Evolutionary conservation across 2,797 vertebrate genomes (phyloP).

Genomic region (Pachyuromys duprasi): DNA sequence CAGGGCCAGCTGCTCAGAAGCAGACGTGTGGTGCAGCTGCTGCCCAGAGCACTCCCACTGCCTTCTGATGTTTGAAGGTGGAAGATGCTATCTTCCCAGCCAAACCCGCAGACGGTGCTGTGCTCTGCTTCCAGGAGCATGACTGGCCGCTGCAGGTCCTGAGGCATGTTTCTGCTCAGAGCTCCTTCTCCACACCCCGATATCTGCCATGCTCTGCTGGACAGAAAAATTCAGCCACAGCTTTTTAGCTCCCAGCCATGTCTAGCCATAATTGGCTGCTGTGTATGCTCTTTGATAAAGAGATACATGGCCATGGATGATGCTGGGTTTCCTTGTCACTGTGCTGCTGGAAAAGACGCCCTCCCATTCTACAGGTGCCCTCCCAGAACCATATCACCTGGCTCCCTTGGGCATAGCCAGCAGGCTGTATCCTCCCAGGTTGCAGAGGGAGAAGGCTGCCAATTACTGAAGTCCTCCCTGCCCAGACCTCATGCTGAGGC

Average conservation of each 20-base stretch:
- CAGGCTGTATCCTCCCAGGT: background rate
- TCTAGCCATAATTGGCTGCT: background rate
- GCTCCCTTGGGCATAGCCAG: accelerated
- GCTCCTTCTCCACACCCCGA: background rate
- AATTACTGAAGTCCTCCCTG: background rate
- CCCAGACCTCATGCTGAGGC: background rate
- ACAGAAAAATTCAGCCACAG: background rate
- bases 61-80: background rate
- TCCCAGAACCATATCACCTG: accelerated
- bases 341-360: background rate
- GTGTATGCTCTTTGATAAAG: background rate
- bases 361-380: accelerated
- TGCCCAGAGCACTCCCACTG: background rate
- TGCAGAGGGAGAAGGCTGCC: accelerated
- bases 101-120: accelerated
- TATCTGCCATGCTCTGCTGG: background rate
- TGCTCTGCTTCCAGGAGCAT: background rate
- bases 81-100: too few species aligned
- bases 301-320: background rate
- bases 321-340: background rate
- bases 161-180: too few species aligned
- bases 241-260: background rate
- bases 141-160: accelerated
- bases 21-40: background rate
- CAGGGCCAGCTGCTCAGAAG: background rate